Conservation (phyloP, 2,113 vertebrate species). For the Labeo catla region DNA sequence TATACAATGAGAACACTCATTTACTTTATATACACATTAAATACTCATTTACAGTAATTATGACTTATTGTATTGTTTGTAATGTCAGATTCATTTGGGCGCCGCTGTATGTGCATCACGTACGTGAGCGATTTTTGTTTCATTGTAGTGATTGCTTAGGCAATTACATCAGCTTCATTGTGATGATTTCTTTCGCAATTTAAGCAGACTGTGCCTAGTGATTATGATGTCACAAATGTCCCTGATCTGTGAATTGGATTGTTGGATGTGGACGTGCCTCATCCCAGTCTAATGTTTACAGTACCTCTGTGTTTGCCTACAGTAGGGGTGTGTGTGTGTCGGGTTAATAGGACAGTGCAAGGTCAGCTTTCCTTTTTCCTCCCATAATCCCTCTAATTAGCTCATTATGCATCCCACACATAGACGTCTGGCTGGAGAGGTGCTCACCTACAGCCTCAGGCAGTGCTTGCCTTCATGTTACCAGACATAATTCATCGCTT, state of each 20-base stretch:
- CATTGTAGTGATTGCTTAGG: not conserved
- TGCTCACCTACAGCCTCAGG: not conserved
- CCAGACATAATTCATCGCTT: not conserved
- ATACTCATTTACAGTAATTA: too few relatives aligned
- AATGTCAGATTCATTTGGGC: not conserved
- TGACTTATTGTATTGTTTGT: not conserved
- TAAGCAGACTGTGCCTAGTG: not conserved
- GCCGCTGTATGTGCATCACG: too few relatives aligned
- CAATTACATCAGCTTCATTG: not conserved
- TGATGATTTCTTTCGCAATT: not conserved
- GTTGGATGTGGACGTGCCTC: not conserved
- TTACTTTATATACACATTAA: too few relatives aligned
- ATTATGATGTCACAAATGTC: not conserved
- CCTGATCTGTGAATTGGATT: not conserved
- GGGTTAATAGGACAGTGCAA: not conserved
- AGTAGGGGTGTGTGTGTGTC: not conserved
- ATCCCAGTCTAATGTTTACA: not conserved
- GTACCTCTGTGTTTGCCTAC: not conserved
- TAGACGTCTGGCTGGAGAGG: not conserved
- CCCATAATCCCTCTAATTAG: not conserved
- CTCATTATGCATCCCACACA: not conserved
- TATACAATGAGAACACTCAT: too few relatives aligned
- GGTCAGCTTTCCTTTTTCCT: not conserved
- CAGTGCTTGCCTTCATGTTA: not conserved
- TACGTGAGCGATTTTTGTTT: not conserved